phyloP scores from a whole-genome alignment of 2,888 invertebrate genomes.

The Drosophila subquinaria region DNA sequence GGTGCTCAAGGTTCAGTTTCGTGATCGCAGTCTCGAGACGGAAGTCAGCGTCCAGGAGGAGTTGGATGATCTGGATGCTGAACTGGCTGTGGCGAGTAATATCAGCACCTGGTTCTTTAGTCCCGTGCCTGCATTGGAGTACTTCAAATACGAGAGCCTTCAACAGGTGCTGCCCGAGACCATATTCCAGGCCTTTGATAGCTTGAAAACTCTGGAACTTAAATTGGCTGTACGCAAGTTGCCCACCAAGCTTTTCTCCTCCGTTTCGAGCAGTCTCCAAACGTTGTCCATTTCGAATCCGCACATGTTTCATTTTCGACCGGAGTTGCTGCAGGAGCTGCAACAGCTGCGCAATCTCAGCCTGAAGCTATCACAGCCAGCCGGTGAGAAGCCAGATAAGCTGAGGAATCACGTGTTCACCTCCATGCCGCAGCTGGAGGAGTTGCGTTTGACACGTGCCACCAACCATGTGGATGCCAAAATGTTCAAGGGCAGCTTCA shows the following conservation, averaged over 20 bases:
- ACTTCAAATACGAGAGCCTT: slow-evolving; percentile 60
- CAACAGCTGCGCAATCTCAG: slow-evolving; percentile 59
- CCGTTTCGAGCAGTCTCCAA: slow-evolving; percentile 49
- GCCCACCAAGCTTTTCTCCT: slow-evolving; percentile 48
- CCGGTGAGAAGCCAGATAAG: not conserved
- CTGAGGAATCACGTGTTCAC: slow-evolving; percentile 86
- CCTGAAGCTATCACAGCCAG: slow-evolving; percentile 29
- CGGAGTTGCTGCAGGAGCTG: slow-evolving; percentile 47
- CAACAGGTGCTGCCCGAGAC: slow-evolving; percentile 42
- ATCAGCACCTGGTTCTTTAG: slow-evolving; percentile 65
- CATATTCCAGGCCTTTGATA: slow-evolving; percentile 59
- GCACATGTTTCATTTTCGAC: slow-evolving; percentile 45
- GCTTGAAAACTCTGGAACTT: slow-evolving; percentile 49
- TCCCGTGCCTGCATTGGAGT: slow-evolving; percentile 45
- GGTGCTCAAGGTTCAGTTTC: slow-evolving; percentile 56
- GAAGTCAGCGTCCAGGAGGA: slow-evolving; percentile 18
- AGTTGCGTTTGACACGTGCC: slow-evolving; percentile 88
- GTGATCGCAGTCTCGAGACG: slow-evolving; percentile 58
- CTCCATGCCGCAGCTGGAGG: slow-evolving; percentile 87
- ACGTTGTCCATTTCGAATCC: slow-evolving; percentile 58
- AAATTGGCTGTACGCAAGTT: slow-evolving; percentile 50
- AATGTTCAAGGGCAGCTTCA: slow-evolving; percentile 88
- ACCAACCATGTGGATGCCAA: slow-evolving; percentile 86
- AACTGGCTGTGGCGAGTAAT: not conserved
- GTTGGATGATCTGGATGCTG: not conserved